Base-by-base conservation (phyloP, 2,113 vertebrate genomes). In the Pungitius pungitius region DNA sequence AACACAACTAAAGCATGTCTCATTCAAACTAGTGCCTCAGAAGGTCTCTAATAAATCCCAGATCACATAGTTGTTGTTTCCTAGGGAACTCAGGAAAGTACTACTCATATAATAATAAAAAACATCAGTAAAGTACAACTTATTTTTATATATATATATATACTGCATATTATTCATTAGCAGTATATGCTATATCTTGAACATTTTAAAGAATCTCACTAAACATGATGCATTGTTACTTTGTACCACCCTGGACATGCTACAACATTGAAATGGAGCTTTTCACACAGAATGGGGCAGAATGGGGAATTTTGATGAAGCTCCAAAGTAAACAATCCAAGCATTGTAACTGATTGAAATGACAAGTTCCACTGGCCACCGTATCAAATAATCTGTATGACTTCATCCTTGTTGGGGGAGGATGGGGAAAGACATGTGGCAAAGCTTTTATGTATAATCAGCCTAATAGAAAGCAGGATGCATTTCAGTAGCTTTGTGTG, bases 191-290 rank as follows among this genome's bases (percentile, higher is more conserved):
- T n/a, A n/a, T n/a, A n/a, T n/a, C n/a, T n/a, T n/a, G n/a, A n/a
- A n/a, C n/a, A n/a, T n/a, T n/a, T n/a, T n/a, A n/a, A n/a, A n/a
- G n/a, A n/a, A n/a, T n/a, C n/a, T n/a, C n/a, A n/a, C n/a, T n/a
- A n/a, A n/a, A n/a, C n/a, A n/a, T n/a, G n/a, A n/a, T n/a, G n/a
- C n/a, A n/a, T n/a, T n/a, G n/a, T n/a, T n/a, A n/a, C n/a, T n/a
- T n/a, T n/a, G n/a, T n/a, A n/a, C n/a, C n/a, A n/a, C n/a, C 15
- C 37, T 79, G 75, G 60, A 54, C 58, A 22, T 62, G 47, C 49
- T 64, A 6, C 62, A 59, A 12, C 75, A 76, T 51, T 63, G 78
- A 69, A 71, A 72, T 14, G 26, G 24, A 65, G 47, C 80, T 61
- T 74, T 47, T 6, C 8, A 22, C 26, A 24, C 14, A 33, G 43